A percentile compares a stretch with the other conserved stretches of the same genome.
These are phyloP conservation scores for Tipula confusa DNA, from an alignment of 2,888 invertebrate genomes.

Conservation along the genomic window DNA sequence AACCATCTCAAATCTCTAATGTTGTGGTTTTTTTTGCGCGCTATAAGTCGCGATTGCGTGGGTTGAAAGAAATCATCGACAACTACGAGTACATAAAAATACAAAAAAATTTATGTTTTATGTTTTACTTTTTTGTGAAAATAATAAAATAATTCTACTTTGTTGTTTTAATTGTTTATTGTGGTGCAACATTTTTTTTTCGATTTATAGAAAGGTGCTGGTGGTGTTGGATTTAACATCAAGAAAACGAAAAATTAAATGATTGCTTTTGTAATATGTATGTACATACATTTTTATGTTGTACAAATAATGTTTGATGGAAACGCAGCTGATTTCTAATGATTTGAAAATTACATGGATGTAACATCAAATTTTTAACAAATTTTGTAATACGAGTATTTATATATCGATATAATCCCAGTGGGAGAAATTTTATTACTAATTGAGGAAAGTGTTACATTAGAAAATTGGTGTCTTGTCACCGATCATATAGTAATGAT, in stretches of 20 bases:
- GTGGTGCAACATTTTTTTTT: neutral
- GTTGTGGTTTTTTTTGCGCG: neutral
- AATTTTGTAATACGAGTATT: too few relatives aligned
- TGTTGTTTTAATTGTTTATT: conserved; percentile 4
- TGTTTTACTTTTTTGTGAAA: neutral
- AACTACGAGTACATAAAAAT: neutral
- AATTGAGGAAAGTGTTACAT: too few relatives aligned
- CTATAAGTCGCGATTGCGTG: conserved; percentile 16
- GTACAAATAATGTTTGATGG: neutral
- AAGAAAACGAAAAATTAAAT: conserved; percentile 13
- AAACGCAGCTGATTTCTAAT: neutral
- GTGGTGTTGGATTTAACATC: neutral
- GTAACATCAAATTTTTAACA: too few relatives aligned
- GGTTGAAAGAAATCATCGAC: conserved; percentile 9
- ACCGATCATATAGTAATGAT: too few relatives aligned
- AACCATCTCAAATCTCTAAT: conserved; percentile 3
- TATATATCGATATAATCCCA: too few relatives aligned
- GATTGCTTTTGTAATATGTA: neutral
- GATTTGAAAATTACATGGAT: too few relatives aligned
- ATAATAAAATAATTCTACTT: neutral
- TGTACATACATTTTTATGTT: neutral
- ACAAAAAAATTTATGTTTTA: neutral
- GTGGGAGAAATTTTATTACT: too few relatives aligned
- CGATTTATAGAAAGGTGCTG: neutral
- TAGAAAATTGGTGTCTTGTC: too few relatives aligned